Percentiles rank a stretch among this genome's conserved stretches.
These are phyloP conservation scores for Coregonus clupeaformis DNA, from an alignment of 2,113 vertebrate species.

Conservation along the genomic window DNA sequence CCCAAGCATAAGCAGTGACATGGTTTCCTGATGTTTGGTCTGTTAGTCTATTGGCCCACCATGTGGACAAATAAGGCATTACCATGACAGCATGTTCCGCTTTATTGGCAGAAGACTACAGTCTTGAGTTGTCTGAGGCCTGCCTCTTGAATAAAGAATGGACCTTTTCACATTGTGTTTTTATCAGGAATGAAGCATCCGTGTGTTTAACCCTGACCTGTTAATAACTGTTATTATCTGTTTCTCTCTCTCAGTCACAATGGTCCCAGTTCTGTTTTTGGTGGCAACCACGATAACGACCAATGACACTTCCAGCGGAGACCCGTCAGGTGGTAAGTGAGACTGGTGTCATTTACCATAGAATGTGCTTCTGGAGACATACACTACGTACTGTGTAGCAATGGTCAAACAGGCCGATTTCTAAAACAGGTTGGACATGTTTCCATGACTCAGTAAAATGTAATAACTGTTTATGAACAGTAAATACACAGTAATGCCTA, in stretches of 20 bases:
- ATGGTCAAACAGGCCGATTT: not conserved
- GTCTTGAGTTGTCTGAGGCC: too few relatives aligned
- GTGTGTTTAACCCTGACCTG: too few relatives aligned
- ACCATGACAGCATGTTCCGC: not conserved
- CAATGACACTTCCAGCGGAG: constrained; percentile 48
- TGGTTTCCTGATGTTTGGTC: not conserved
- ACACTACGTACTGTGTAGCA: too few relatives aligned
- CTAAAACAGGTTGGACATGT: not conserved
- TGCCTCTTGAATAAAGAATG: not conserved
- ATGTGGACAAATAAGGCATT: constrained; percentile 39
- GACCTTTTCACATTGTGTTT: not conserved
- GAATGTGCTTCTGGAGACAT: constrained; percentile 33
- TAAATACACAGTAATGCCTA: constrained; percentile 38
- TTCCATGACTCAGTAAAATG: constrained; percentile 12
- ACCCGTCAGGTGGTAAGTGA: constrained; percentile 50
- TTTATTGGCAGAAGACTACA: constrained; percentile 7
- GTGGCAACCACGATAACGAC: constrained; percentile 45
- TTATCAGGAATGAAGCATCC: too few relatives aligned
- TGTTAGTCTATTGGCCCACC: constrained; percentile 37
- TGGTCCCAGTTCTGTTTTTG: constrained; percentile 74
- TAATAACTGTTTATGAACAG: constrained; percentile 34
- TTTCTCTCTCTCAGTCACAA: constrained; percentile 66
- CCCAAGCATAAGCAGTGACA: not conserved
- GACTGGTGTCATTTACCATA: not conserved
- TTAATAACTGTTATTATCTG: too few relatives aligned